Percentiles rank a stretch among this genome's conserved stretches.
These are phyloP conservation scores for Drosophila yakuba DNA, from an alignment of 1,140 invertebrate genomes.

Conservation along the genomic window DNA sequence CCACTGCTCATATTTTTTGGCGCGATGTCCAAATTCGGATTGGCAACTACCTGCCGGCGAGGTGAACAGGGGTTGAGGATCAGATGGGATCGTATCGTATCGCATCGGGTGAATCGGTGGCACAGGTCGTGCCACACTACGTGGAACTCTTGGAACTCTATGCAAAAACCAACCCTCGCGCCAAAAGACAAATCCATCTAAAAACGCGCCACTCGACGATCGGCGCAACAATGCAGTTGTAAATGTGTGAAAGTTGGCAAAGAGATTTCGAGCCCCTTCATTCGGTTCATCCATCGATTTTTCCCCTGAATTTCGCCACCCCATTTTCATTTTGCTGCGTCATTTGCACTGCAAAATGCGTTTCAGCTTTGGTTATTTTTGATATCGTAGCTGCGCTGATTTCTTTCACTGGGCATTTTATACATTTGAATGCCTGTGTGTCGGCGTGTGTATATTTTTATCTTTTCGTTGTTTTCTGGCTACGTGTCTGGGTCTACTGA, in stretches of 20 bases:
- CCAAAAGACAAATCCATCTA: conserved; percentile 42
- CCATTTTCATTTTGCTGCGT: conserved; percentile 18
- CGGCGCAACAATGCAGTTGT: conserved; percentile 25
- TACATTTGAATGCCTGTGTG: conserved; percentile 12
- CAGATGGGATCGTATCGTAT: conserved; percentile 6
- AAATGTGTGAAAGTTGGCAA: conserved; percentile 60
- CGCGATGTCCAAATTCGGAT: conserved; percentile 39
- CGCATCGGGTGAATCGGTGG: conserved; percentile 23
- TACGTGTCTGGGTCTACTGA: conserved; percentile 54
- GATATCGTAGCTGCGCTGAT: conserved; percentile 20
- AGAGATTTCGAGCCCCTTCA: not conserved
- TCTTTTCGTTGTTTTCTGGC: conserved; percentile 10
- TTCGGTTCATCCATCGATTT: not conserved
- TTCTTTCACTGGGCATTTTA: conserved; percentile 1
- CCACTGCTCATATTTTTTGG: conserved; percentile 29
- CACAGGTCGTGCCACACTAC: conserved; percentile 49
- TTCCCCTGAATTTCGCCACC: conserved; percentile 6
- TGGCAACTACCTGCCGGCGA: conserved; percentile 45
- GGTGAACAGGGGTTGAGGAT: conserved; percentile 49
- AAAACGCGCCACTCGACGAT: conserved; percentile 13
- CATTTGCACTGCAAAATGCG: conserved; percentile 48
- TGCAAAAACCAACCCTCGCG: conserved; percentile 75
- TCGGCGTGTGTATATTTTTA: conserved; percentile 26
- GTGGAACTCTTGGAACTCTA: conserved; percentile 1
- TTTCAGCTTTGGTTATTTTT: conserved; percentile 25